Base-by-base conservation (phyloP, 2,113 vertebrate genomes). In the Stercorarius parasiticus region DNA sequence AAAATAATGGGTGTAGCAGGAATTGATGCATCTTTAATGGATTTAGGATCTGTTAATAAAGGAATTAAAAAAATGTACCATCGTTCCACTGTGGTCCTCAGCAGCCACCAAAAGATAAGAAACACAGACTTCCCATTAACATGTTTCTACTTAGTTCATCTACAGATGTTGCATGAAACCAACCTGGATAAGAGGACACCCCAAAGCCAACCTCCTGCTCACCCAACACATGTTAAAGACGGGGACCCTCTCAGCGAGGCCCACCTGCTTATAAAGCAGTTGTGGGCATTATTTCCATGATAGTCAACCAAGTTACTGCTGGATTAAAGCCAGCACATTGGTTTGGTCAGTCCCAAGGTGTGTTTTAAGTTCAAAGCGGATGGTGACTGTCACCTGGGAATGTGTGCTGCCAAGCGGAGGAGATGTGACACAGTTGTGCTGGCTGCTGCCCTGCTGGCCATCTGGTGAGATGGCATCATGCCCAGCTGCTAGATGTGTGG, bases 381-480 rank as follows among this genome's bases (percentile, higher is more conserved):
- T 71, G 52, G 53, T 18, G 29, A n/a, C 7, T 36, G 40, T 22
- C 93, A 80, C 64, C 36, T 29, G 49, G 77, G 85, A 85, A 62
- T 1, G 10, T 26, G 64, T 29, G 26, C 70, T 95, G 71, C 71
- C 90, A 93, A 86, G 92, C 34, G 74, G 52, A 88, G 74, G 72
- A 94, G 87, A 90, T 65, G 82, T 40, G 92, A 88, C 49, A 73
- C 32, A 30, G 66, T 14, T 32, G 62, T 59, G 59, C n/a, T 72
- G 90, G 85, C 53, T 81, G 83, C 74, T 92, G 74, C 29, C 47
- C 78, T 77, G 40, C 5, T 1, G 6, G 50, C 92, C 94, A 95
- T 90, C 94, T 96, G 96, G 30, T 4, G 8, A 86, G 47, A 53
- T 93, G 95, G 94, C 92, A 94, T 15, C n/a, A 13, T 17, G 94